Base-by-base conservation (phyloP, 2,113 vertebrate species). In the Urocolius indicus region DNA sequence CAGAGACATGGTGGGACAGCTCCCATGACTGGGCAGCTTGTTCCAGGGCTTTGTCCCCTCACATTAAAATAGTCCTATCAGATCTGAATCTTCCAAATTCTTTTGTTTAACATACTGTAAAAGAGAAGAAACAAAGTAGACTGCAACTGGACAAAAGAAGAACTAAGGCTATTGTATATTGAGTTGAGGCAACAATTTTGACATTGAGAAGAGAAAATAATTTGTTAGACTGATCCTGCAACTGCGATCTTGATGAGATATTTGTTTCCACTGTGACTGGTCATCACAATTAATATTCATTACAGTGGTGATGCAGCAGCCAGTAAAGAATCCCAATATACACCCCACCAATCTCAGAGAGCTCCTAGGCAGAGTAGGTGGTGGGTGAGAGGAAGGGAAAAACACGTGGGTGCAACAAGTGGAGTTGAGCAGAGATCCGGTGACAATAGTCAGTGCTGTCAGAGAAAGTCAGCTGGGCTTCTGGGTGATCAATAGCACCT, bases 341-440 rank as follows among this genome's bases (percentile, higher is more conserved):
- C 36, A 26, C 14, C 13, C 20, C 36, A n/a, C 17, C 0, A 9
- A 21, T 66, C 46, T 61, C 21, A 5, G 27, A 32, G 58, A 61
- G 34, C 27, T 86, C 0, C 0, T 2, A 58, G 41, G 15, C 51
- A 66, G 30, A n/a, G 72, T 9, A 45, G 15, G 32, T 30, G n/a
- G 18, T 59, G 83, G 19, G 19, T 38, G 49, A 46, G 43, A 89
- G 36, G 2, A 10, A n/a, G 41, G 41, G 6, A 29, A 57, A 36
- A 68, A 32, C 34, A 63, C 2, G 2, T 74, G 54, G 13, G 16
- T 76, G 58, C 75, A 69, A 34, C 49, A 66, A 62, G 52, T 23
- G 43, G 26, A 48, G 45, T 24, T 23, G 34, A 78, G 32, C 34
- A 43, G 51, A 0, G 4, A 29, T 0, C 0, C 14, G 7, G 13